A percentile compares a stretch with the other conserved stretches of the same genome.
Conservation (phyloP, 2,888 invertebrate species). For the Nomada fucata region DNA sequence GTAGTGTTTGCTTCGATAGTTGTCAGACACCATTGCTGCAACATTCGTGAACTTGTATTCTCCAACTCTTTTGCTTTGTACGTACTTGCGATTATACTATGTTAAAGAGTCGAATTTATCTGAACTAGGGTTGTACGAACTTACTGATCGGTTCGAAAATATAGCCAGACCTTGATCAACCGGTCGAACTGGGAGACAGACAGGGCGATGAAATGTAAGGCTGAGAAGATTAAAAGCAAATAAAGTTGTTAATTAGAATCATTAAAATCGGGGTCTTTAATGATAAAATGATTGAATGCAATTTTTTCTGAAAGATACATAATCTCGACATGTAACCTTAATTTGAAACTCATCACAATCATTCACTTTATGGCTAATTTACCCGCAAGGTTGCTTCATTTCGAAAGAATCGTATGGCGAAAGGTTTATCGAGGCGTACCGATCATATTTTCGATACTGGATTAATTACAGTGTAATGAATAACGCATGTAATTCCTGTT, state of each 20-base stretch:
- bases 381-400: background rate
- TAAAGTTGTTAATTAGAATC: too few species aligned
- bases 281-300: too few species aligned
- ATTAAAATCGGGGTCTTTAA: too few species aligned
- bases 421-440: background rate
- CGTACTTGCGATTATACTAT: too few species aligned
- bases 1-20: constrained; percentile 15
- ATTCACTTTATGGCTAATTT: background rate
- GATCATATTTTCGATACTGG: background rate
- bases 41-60: background rate
- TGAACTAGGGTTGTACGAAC: too few species aligned
- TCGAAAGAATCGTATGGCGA: background rate
- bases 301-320: too few species aligned
- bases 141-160: background rate
- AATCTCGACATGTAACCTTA: too few species aligned
- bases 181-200: too few species aligned
- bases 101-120: too few species aligned
- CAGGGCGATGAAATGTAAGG: too few species aligned
- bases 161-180: background rate
- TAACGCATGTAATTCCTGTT: background rate
- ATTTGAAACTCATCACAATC: background rate
- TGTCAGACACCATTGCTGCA: constrained; percentile 3
- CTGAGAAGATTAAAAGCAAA: too few species aligned
- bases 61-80: background rate
- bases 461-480: too few species aligned